These are phyloP conservation scores for Ellobium chinense DNA, from an alignment of 2,888 invertebrate species.

Conservation along the genomic window DNA sequence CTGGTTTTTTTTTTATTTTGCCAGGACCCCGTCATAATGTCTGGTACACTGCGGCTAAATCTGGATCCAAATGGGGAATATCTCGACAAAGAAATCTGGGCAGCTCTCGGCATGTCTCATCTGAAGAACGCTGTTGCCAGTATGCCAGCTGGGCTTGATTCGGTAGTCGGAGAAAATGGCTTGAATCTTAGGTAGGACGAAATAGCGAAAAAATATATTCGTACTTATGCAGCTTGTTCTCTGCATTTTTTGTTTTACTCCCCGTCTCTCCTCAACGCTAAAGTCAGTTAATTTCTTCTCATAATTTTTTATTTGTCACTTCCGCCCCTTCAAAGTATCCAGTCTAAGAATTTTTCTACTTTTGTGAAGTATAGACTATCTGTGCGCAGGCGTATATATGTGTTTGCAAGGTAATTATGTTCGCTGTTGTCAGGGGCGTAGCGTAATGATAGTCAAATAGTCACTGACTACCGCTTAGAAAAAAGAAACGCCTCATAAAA, in stretches of 20 bases:
- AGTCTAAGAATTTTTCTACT: too few relatives aligned
- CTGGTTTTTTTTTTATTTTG: too few relatives aligned
- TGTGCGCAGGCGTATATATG: too few relatives aligned
- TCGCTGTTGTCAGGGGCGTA: too few relatives aligned
- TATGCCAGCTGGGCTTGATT: slow-evolving; percentile 87
- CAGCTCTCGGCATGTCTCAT: slow-evolving; percentile 91
- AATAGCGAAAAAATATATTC: too few relatives aligned
- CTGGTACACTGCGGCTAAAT: slow-evolving; percentile 92
- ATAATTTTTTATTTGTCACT: neutral
- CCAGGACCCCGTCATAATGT: slow-evolving; percentile 95
- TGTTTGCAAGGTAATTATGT: too few relatives aligned
- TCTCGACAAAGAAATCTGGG: slow-evolving; percentile 92
- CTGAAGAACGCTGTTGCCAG: slow-evolving; percentile 89
- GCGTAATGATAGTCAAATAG: too few relatives aligned
- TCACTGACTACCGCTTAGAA: too few relatives aligned
- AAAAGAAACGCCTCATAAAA: too few relatives aligned
- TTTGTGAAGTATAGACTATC: too few relatives aligned
- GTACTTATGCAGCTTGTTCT: too few relatives aligned
- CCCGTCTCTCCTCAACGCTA: neutral
- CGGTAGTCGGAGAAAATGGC: slow-evolving; percentile 93
- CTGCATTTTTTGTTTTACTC: neutral
- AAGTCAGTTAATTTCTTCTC: neutral
- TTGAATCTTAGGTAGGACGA: slow-evolving; percentile 84
- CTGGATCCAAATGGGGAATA: slow-evolving; percentile 91
- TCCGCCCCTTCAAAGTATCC: too few relatives aligned